A percentile compares a stretch with the other conserved stretches of the same genome.
Conservation (phyloP, 1,140 invertebrate genomes). For the Leptoteleia sp. region DNA sequence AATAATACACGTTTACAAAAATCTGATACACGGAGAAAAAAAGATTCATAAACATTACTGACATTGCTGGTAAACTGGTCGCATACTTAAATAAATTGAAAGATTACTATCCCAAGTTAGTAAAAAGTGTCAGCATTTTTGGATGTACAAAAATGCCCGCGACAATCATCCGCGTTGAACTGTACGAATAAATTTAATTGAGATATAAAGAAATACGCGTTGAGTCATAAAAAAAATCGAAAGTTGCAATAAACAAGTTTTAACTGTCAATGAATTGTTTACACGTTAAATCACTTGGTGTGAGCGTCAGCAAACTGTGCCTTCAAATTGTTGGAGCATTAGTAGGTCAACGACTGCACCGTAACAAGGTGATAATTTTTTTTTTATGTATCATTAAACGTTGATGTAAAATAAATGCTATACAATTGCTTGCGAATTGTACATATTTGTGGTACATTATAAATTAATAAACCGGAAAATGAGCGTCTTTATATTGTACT, state of each 20-base stretch:
- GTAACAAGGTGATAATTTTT: constrained; percentile 19
- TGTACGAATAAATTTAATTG: too few relatives aligned
- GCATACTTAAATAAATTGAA: too few relatives aligned
- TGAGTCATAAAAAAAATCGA: constrained; percentile 20
- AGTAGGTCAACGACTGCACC: constrained; percentile 24
- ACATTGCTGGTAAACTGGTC: too few relatives aligned
- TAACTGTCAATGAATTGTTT: constrained; percentile 12
- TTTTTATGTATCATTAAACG: constrained; percentile 8
- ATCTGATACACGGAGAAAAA: too few relatives aligned
- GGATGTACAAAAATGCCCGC: too few relatives aligned
- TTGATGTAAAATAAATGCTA: constrained; percentile 3
- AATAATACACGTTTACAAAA: too few relatives aligned
- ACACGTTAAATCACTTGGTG: constrained; percentile 5
- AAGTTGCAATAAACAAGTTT: constrained; percentile 12
- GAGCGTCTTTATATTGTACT: too few relatives aligned
- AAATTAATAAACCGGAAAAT: constrained; percentile 16
- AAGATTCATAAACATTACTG: too few relatives aligned
- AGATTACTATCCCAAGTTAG: too few relatives aligned
- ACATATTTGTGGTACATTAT: background rate
- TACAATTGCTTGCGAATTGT: constrained; percentile 1
- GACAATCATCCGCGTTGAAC: too few relatives aligned
- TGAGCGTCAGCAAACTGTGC: background rate
- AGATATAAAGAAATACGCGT: constrained; percentile 1
- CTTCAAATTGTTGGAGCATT: constrained; percentile 7
- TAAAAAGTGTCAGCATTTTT: too few relatives aligned